Evolutionary conservation across 2,113 vertebrate genomes (phyloP), one percentile per base, ranked within the genome.

Genomic region (Seriola dumerili): DNA sequence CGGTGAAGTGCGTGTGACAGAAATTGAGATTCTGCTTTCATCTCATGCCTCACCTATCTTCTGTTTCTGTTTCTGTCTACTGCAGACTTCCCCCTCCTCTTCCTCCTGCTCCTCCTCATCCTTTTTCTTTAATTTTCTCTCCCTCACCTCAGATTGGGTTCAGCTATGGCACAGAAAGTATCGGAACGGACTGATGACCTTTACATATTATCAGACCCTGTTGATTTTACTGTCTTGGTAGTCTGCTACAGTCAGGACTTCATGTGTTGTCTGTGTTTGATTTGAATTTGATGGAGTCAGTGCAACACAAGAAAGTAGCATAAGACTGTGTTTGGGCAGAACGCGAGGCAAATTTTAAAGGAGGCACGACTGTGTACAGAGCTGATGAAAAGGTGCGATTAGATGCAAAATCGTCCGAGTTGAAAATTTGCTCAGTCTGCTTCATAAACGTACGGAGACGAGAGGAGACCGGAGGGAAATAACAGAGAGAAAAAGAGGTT

Each of bases 1-100:
- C 62, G 52, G 58, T n/a, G 61, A 71, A 75, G 75, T 74, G 38
- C 29, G 23, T 44, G 58, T 78, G 59, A 71, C 73, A 80, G 48
- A 85, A 79, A 73, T 67, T 76, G 50, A 76, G 52, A 89, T 84
- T 85, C 70, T 76, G 59, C 62, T 66, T 76, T 78, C 79, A 76
- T 84, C 75, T 82, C 71, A 61, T 12, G 72, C 62, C 54, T 75
- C 72, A 74, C 70, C 67, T 85, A 58, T 63, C 76, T 58, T 0
- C 68, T 34, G 70, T 14, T 67, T 25, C 52, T 77, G 50, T 58
- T 54, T 76, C 19, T 38, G 61, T 80, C 64, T 48, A 0, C 55
- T 54, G 23, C 61, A 21, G 11, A 14, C 66, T 58, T 77, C 65
- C 59, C 71, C 48, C 44, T 58, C 14, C 36, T n/a, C 32, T 11